These are phyloP conservation scores for Elgaria multicarinata DNA, from an alignment of 2,113 vertebrate genomes.

Conservation along the genomic window DNA sequence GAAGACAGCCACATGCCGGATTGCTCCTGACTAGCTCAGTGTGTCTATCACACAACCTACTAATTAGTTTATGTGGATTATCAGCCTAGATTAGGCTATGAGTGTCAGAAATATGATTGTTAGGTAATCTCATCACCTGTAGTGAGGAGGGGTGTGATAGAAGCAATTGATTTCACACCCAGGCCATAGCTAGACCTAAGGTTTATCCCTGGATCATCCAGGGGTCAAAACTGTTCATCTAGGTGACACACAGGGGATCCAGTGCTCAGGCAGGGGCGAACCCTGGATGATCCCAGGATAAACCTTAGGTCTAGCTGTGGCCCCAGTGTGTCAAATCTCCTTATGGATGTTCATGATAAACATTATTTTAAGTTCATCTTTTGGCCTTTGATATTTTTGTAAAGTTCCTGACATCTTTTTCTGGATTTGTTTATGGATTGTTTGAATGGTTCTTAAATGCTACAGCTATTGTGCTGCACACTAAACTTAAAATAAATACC, in stretches of 20 bases:
- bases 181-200: no score
- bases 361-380: neutral
- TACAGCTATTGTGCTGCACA: neutral
- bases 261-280: no score
- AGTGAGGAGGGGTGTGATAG: neutral
- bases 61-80: conserved; percentile 1
- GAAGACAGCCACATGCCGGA: neutral
- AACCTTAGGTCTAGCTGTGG: no score
- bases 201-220: no score
- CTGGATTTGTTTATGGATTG: neutral
- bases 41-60: neutral
- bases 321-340: neutral
- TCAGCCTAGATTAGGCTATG: neutral
- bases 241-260: no score
- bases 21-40: neutral
- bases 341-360: neutral
- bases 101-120: neutral
- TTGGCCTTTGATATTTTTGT: neutral
- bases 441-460: neutral
- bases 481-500: neutral
- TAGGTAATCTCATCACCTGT: neutral
- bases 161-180: neutral
- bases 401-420: neutral
- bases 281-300: no score
- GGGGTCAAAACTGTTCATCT: no score